Conservation (phyloP, 1,140 invertebrate species). For the Parapsyche elsis region DNA sequence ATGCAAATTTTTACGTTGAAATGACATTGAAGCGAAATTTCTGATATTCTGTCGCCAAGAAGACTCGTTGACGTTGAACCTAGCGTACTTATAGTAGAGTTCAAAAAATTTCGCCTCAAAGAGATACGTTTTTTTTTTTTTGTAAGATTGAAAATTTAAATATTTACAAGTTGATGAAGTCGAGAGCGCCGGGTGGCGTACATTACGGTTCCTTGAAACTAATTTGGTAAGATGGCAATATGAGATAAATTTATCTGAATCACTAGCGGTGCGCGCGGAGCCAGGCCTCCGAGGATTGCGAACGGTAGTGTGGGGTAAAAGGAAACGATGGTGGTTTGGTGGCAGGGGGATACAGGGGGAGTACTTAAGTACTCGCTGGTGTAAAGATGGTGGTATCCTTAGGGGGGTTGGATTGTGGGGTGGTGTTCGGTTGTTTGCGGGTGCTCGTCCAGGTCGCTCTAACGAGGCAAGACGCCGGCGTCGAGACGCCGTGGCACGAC, state of each 20-base stretch:
- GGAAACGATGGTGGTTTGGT: too few relatives aligned
- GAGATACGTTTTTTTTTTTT: too few relatives aligned
- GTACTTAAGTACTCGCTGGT: too few relatives aligned
- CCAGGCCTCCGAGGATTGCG: slow-evolving; percentile 13
- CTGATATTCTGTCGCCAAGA: too few relatives aligned
- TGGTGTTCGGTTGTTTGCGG: slow-evolving; percentile 15
- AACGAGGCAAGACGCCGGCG: slow-evolving; percentile 48
- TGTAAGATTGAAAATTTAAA: slow-evolving; percentile 2
- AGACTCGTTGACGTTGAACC: too few relatives aligned
- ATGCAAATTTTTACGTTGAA: too few relatives aligned
- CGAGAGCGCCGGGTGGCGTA: not conserved
- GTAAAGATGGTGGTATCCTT: not conserved
- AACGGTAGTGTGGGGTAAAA: not conserved
- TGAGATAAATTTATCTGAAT: slow-evolving; percentile 41
- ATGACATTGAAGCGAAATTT: too few relatives aligned
- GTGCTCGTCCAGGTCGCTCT: slow-evolving; percentile 2
- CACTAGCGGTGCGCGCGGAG: slow-evolving; percentile 2
- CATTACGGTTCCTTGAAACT: slow-evolving; percentile 4
- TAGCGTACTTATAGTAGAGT: too few relatives aligned
- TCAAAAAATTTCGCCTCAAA: too few relatives aligned
- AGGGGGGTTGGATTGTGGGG: not conserved
- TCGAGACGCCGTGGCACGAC: slow-evolving; percentile 28
- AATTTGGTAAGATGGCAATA: slow-evolving; percentile 40
- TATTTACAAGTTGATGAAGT: slow-evolving; percentile 20
- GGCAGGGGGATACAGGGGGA: too few relatives aligned